Conservation (phyloP, 2,888 invertebrate species). For the Emmelina monodactyla region DNA sequence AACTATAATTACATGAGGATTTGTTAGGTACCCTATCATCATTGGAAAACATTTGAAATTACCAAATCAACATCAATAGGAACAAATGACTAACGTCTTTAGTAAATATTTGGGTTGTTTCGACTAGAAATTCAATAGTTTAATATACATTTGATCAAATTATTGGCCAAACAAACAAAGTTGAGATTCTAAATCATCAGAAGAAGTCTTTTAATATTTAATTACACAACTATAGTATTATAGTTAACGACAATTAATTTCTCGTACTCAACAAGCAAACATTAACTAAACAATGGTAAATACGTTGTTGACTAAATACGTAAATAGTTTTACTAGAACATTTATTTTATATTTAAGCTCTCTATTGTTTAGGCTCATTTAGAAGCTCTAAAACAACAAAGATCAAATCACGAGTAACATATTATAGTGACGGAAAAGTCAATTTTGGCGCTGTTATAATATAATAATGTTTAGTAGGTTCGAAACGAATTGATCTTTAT, state of each 20-base stretch:
- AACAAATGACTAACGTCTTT: slow-evolving; percentile 43
- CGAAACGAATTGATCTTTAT: too few species aligned
- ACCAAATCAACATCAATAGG: slow-evolving; percentile 37
- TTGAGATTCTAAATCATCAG: slow-evolving; percentile 18
- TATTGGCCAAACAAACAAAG: slow-evolving; percentile 32
- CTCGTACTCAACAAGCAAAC: slow-evolving; percentile 53
- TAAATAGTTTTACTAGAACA: slow-evolving; percentile 54
- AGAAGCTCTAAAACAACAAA: slow-evolving; percentile 41
- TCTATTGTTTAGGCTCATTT: slow-evolving; percentile 58
- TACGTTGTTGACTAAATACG: slow-evolving; percentile 46
- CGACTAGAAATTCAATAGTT: slow-evolving; percentile 54
- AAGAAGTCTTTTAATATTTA: neutral
- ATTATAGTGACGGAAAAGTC: too few species aligned
- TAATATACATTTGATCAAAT: slow-evolving; percentile 20
- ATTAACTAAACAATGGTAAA: slow-evolving; percentile 59
- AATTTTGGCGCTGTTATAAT: too few species aligned
- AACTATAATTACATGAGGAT: slow-evolving; percentile 37
- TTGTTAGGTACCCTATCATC: slow-evolving; percentile 25
- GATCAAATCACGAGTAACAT: slow-evolving; percentile 39
- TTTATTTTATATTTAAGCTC: slow-evolving; percentile 60
- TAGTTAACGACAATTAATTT: slow-evolving; percentile 24
- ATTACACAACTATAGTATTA: slow-evolving; percentile 1
- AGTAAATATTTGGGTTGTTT: slow-evolving; percentile 48
- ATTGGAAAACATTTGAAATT: slow-evolving; percentile 20
- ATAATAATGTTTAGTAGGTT: too few species aligned